Evolutionary conservation across 2,888 invertebrate species (phyloP).

Genomic region (Tipula helvola): DNA sequence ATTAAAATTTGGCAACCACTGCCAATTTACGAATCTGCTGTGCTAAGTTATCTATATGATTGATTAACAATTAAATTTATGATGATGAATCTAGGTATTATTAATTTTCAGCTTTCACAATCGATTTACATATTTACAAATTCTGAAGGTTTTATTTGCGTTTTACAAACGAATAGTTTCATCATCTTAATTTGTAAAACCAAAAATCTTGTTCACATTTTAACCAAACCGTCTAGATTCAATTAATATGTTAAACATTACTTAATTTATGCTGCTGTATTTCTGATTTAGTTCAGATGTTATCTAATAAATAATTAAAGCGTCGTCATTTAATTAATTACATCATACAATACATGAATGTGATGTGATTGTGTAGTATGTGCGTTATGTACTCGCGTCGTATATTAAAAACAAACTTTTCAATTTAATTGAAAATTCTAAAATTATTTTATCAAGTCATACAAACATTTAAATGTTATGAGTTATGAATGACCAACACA

Average conservation of each 20-base stretch:
- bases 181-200: neutral
- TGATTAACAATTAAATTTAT: neutral
- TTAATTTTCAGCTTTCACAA: neutral
- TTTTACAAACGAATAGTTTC: neutral
- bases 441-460: neutral
- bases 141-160: neutral
- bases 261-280: neutral
- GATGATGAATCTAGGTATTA: neutral
- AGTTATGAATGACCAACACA: no score
- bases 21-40: neutral
- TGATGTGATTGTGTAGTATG: neutral
- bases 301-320: neutral
- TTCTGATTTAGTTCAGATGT: neutral
- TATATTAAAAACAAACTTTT: neutral
- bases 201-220: neutral
- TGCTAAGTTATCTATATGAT: neutral
- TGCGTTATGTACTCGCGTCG: neutral
- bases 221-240: neutral
- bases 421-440: neutral
- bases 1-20: neutral
- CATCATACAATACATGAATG: neutral
- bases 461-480: neutral
- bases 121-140: neutral
- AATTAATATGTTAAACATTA: neutral
- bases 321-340: neutral